A percentile compares a stretch with the other conserved stretches of the same genome.
Evolutionary conservation across 1,140 invertebrate genomes (phyloP).

Genomic region (Frieseomelitta varia): DNA sequence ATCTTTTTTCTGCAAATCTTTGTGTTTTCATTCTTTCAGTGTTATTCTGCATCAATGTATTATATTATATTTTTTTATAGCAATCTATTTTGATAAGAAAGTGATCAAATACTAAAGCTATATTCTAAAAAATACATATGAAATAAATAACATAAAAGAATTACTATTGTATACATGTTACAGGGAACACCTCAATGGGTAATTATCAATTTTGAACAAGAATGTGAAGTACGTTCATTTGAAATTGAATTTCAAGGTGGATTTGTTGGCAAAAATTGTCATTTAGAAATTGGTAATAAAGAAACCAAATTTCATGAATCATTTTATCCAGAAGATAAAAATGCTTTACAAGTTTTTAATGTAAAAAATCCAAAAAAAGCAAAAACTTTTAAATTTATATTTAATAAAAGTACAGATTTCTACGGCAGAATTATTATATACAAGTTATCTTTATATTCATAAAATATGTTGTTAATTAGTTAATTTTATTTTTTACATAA

Average conservation of each 20-base stretch:
- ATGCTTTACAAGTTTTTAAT: conserved; percentile 82
- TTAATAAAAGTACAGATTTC: conserved; percentile 82
- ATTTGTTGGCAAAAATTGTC: conserved; percentile 84
- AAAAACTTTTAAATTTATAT: conserved; percentile 79
- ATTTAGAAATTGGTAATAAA: conserved; percentile 76
- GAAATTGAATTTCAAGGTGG: conserved; percentile 87
- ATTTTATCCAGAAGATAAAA: conserved; percentile 85
- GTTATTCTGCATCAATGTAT: conserved; percentile 27
- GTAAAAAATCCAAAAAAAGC: conserved; percentile 65
- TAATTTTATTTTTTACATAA: neutral
- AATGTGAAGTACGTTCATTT: conserved; percentile 75
- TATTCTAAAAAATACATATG: neutral
- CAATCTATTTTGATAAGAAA: too few relatives aligned
- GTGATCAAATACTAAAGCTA: neutral
- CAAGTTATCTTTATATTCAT: conserved; percentile 74
- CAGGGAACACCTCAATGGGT: conserved; percentile 86
- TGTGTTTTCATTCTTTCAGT: conserved; percentile 11
- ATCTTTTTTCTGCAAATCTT: neutral
- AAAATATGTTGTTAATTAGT: conserved; percentile 15
- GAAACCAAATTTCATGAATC: conserved; percentile 70
- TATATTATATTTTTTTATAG: conserved; percentile 14
- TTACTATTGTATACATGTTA: conserved; percentile 35
- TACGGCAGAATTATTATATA: conserved; percentile 83
- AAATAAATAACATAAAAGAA: neutral
- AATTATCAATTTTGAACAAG: conserved; percentile 79